phyloP scores from a whole-genome alignment of 2,113 vertebrate genomes.

The Panthera tigris region DNA sequence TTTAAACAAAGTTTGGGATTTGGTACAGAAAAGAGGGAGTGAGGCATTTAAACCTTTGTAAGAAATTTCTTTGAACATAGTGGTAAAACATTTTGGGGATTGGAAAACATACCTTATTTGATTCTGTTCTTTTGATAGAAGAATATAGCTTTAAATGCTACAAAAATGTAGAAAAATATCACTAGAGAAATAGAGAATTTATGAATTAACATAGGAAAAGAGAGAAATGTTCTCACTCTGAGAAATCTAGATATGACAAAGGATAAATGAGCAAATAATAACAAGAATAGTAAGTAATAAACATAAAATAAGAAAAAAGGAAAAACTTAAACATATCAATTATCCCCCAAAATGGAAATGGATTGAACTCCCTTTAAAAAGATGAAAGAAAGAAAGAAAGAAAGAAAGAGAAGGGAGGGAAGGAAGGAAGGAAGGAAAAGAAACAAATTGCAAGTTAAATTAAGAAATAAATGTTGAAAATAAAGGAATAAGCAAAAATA shows the following conservation, averaged over 20 bases:
- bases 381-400: no score
- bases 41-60: background rate
- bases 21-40: background rate
- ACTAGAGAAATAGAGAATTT: background rate
- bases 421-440: background rate
- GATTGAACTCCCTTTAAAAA: background rate
- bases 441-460: background rate
- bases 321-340: background rate
- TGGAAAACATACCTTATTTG: background rate
- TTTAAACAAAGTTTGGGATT: background rate
- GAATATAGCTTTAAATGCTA: background rate
- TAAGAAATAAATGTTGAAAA: constrained; percentile 2
- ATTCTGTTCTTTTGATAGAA: background rate
- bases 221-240: background rate
- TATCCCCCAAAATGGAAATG: background rate
- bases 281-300: background rate
- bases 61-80: background rate
- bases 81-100: background rate
- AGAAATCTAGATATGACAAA: constrained; percentile 6
- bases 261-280: background rate
- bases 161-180: background rate
- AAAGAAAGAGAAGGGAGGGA: no score
- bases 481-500: background rate
- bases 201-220: background rate
- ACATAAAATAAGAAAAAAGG: background rate